A percentile compares a stretch with the other conserved stretches of the same genome.
Conservation (phyloP, 2,888 invertebrate species). For the Sphaerolaimus hirsutus region DNA sequence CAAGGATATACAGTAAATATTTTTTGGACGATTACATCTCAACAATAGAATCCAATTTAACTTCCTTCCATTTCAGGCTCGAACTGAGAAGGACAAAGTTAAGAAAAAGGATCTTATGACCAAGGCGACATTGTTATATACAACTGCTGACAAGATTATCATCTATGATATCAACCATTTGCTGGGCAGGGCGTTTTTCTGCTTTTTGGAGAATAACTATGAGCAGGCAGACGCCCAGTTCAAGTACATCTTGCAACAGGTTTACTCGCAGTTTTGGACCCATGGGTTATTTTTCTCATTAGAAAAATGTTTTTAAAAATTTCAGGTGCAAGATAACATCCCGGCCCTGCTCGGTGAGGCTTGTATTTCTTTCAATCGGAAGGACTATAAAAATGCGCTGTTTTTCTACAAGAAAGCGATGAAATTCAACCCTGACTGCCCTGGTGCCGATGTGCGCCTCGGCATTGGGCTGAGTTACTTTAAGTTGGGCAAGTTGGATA, state of each 20-base stretch:
- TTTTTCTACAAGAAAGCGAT: slow-evolving; percentile 94
- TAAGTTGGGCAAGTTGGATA: slow-evolving; percentile 76
- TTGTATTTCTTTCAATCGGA: slow-evolving; percentile 91
- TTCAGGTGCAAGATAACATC: slow-evolving; percentile 51
- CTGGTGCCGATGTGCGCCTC: slow-evolving; percentile 74
- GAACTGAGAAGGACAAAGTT: no score
- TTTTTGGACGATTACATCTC: slow-evolving; percentile 1
- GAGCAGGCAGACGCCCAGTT: slow-evolving; percentile 98
- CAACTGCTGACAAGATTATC: slow-evolving; percentile 92
- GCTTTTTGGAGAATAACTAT: slow-evolving; percentile 87
- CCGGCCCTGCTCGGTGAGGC: slow-evolving; percentile 91
- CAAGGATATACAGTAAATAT: no score
- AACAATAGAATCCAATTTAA: no score
- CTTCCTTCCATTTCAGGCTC: no score
- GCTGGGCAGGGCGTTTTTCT: slow-evolving; percentile 87
- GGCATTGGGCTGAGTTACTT: slow-evolving; percentile 98
- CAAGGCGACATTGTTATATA: slow-evolving; percentile 84
- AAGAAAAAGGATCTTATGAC: slow-evolving; percentile 67
- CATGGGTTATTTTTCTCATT: background rate
- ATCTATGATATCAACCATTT: slow-evolving; percentile 99
- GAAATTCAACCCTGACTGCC: slow-evolving; percentile 80
- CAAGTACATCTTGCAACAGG: slow-evolving; percentile 72
- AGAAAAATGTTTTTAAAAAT: background rate
- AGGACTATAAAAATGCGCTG: slow-evolving; percentile 66
- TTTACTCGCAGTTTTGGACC: slow-evolving; percentile 9